Evolutionary conservation across 2,888 invertebrate species (phyloP), one percentile per base, ranked within the genome.

Genomic region (Hofmannophila pseudospretella): DNA sequence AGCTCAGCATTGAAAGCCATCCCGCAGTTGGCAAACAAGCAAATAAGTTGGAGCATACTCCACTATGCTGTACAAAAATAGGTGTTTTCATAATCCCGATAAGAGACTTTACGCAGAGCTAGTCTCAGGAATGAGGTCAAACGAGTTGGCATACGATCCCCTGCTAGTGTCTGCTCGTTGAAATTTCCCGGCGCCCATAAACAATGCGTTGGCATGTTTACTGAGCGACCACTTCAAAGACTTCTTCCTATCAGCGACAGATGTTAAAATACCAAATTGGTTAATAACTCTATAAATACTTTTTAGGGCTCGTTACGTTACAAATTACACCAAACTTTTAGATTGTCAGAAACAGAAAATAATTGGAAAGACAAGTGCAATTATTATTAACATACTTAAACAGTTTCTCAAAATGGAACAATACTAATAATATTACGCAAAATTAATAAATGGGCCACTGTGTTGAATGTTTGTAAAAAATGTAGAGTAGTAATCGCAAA

Each of bases 51-150:
- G 59, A 71, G 67, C 63, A 54, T 51, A 64, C 63, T 69, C 64
- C 50, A 58, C n/a, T 71, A 70, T 62, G 60, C 61, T 54, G 54
- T 63, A 74, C 81, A 72, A 77, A 82, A 81, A 82, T 84, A 85
- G 73, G 49, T 80, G 79, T 81, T 79, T 81, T 80, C 76, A 78
- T 81, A 78, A 74, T 68, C 62, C 67, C 75, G 72, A 82, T 80
- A 78, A 75, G 75, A 73, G 73, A 80, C 75, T 79, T 77, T 78
- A 81, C 77, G 68, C 77, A 78, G 78, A 71, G 72, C 74, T 73
- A 73, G 74, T 73, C 67, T 57, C 27, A 11, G 65, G 74, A 84
- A 84, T 79, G 81, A 75, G 85, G 85, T 84, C 81, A 78, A 71
- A 70, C 69, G 68, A 74, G 71, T 77, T 81, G 78, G 84, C 82